Evolutionary conservation across 2,113 vertebrate species (phyloP).

Genomic region (Perognathus longimembris): DNA sequence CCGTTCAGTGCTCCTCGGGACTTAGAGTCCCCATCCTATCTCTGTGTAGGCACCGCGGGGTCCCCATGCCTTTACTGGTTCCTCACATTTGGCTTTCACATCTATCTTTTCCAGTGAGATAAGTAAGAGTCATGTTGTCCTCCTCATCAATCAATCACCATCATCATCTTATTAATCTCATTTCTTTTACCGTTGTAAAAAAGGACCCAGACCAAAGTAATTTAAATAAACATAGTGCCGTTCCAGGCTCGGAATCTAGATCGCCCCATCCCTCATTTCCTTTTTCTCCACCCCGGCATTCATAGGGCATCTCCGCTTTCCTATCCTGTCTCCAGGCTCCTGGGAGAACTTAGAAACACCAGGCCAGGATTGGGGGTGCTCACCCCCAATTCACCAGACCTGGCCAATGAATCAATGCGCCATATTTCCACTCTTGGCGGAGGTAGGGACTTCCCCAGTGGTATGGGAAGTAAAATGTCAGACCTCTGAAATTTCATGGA

Average conservation of each 20-base stretch:
- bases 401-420: not conserved
- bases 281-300: not conserved
- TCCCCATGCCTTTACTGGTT: not conserved
- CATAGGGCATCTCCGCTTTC: not conserved
- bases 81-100: accelerated
- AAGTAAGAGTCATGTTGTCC: accelerated
- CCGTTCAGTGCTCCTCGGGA: too few relatives aligned
- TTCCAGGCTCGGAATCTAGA: not conserved
- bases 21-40: accelerated
- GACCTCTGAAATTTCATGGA: not conserved
- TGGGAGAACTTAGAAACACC: not conserved
- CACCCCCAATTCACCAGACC: not conserved
- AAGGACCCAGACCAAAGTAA: not conserved
- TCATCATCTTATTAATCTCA: not conserved
- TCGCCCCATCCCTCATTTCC: not conserved
- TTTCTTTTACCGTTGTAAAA: not conserved
- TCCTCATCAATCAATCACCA: not conserved
- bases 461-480: not conserved
- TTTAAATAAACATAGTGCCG: not conserved
- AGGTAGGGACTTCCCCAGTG: not conserved
- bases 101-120: not conserved
- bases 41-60: too few relatives aligned
- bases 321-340: not conserved
- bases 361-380: not conserved
- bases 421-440: not conserved